Evolutionary conservation across 2,888 invertebrate species (phyloP), one percentile per base, ranked within the genome.

Genomic region (Acleris holmiana): DNA sequence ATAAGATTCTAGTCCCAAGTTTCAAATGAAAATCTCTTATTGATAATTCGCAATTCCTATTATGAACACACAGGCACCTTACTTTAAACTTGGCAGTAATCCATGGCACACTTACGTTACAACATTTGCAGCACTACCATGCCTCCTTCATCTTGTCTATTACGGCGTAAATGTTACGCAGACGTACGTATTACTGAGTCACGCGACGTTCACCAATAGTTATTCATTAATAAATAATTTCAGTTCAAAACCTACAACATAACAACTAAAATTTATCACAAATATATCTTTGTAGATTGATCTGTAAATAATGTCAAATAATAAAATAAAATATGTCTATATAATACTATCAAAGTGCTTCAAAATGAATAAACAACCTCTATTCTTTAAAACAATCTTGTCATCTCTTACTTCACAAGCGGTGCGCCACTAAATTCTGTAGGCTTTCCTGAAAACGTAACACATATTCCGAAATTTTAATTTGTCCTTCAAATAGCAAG

Each of bases 31-130:
- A 59, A 64, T 59, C 23, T 63, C 25, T 64, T 51, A 61, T 60
- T 64, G 61, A 62, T 57, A 49, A 70, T 73, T 71, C 54, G 62
- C 48, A 67, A 64, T 71, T 65, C 71, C 69, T 61, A 61, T 60
- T 41, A 80, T 91, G 90, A 91, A 91, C 91, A 91, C 91, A 85
- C 87, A 89, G 90, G 91, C 90, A 86, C 86, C 87, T 89, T 86
- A 86, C 77, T 79, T 82, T 78, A 79, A 74, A 79, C 80, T 88
- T 88, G 90, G 87, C 89, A 86, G 85, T 84, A 74, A 78, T 76
- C 78, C 79, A 91, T 91, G 90, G 90, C 91, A 91, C 90, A 76
- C 79, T 72, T 76, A 46, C 53, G 63, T 61, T 66, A 58, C 40
- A 59, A 54, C 69, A 59, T 55, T 59, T 41, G 40, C 40, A 53